A percentile compares a stretch with the other conserved stretches of the same genome.
Conservation (phyloP, 2,113 vertebrate species). For the Burhinus oedicnemus region DNA sequence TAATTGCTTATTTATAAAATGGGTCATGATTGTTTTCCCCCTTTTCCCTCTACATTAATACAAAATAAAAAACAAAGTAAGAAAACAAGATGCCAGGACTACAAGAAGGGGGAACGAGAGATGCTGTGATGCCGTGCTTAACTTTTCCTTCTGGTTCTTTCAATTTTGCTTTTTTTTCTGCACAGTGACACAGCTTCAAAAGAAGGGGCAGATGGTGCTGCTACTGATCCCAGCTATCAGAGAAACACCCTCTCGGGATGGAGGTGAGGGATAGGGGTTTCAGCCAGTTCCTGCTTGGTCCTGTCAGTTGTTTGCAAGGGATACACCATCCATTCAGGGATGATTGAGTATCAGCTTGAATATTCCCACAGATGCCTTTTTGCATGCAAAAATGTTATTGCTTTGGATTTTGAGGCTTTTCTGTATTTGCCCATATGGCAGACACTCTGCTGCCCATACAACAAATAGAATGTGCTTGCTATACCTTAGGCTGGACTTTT, state of each 20-base stretch:
- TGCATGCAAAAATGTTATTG: background rate
- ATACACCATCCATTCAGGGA: background rate
- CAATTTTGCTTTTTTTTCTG: background rate
- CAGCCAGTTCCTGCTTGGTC: background rate
- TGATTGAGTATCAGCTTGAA: background rate
- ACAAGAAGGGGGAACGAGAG: background rate
- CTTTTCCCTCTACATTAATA: background rate
- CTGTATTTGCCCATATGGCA: background rate
- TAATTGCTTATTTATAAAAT: background rate
- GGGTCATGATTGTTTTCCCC: background rate
- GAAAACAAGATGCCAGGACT: background rate
- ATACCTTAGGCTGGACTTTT: background rate
- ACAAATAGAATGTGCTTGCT: background rate
- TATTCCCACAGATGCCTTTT: background rate
- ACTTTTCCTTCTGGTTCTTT: background rate
- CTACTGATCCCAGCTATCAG: slow-evolving; percentile 15
- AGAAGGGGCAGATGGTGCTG: slow-evolving; percentile 13
- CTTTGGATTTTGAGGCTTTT: background rate
- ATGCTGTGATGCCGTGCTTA: background rate
- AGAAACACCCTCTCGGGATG: background rate
- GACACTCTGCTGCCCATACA: background rate
- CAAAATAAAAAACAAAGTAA: background rate
- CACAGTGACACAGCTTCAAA: background rate
- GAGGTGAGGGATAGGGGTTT: background rate
- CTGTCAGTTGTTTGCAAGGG: background rate